Evolutionary conservation across 2,888 invertebrate species (phyloP).

Genomic region (Pachliopta kotzebuea): DNA sequence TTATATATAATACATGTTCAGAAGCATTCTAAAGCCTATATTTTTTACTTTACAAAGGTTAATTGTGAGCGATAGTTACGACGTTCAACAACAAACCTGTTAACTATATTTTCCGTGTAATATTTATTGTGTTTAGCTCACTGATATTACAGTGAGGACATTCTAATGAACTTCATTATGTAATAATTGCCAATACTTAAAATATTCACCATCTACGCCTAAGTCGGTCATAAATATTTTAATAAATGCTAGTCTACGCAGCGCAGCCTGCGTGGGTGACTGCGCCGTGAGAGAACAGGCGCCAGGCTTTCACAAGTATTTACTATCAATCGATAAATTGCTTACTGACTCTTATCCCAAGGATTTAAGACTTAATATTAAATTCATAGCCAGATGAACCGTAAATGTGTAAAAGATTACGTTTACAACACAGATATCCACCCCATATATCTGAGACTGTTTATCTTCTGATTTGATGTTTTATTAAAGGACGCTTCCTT

Average conservation of each 20-base stretch:
- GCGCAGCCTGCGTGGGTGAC: constrained; percentile 50
- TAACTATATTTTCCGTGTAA: constrained; percentile 3
- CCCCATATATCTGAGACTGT: constrained; percentile 44
- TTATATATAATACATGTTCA: background rate
- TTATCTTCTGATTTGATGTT: constrained; percentile 48
- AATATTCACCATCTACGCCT: constrained; percentile 37
- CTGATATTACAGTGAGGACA: constrained; percentile 23
- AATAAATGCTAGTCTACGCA: constrained; percentile 41
- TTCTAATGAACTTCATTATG: constrained; percentile 29
- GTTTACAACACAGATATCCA: constrained; percentile 47
- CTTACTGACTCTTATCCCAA: constrained; percentile 33
- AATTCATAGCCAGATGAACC: constrained; percentile 26
- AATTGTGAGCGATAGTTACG: background rate
- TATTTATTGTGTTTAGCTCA: background rate
- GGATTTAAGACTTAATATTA: constrained; percentile 36
- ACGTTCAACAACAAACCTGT: no score
- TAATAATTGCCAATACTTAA: constrained; percentile 33
- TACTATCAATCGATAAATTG: constrained; percentile 7
- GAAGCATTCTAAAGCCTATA: background rate
- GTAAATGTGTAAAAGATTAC: constrained; percentile 41
- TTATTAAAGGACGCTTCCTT: constrained; percentile 43
- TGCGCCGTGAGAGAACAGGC: constrained; percentile 54
- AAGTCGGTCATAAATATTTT: constrained; percentile 38
- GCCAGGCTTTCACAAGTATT: constrained; percentile 36
- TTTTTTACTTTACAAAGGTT: background rate